phyloP scores from a whole-genome alignment of 2,888 invertebrate species.

The Philopedon plagiatum region DNA sequence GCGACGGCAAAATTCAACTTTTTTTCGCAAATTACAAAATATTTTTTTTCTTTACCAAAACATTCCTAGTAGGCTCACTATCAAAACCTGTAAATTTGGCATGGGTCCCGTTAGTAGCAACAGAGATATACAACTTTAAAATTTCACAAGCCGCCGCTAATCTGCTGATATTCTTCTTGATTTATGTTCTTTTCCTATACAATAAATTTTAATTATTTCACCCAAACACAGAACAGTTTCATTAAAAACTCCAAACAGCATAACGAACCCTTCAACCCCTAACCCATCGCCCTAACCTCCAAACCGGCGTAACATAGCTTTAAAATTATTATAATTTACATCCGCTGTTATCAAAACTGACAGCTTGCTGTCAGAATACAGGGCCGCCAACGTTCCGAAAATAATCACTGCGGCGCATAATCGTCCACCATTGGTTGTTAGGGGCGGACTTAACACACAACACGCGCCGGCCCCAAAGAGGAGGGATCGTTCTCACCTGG shows the following conservation, averaged over 20 bases:
- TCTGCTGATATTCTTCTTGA: neutral
- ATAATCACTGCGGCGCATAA: slow-evolving; percentile 36
- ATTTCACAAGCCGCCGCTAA: no score
- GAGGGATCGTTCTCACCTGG: slow-evolving; percentile 62
- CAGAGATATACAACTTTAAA: no score
- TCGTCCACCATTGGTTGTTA: slow-evolving; percentile 55
- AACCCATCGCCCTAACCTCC: slow-evolving; percentile 14
- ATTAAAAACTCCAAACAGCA: slow-evolving; percentile 23
- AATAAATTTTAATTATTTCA: slow-evolving; percentile 20
- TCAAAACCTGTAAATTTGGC: no score
- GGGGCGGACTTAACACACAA: slow-evolving; percentile 58
- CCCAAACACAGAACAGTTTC: slow-evolving; percentile 20
- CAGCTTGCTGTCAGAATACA: slow-evolving; percentile 44
- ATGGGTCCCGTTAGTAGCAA: no score
- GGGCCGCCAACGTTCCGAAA: slow-evolving; percentile 61
- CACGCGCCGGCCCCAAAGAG: slow-evolving; percentile 52
- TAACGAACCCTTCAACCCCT: slow-evolving; percentile 26
- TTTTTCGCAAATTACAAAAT: no score
- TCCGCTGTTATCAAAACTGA: slow-evolving; percentile 40
- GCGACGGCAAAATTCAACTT: no score
- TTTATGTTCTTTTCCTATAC: neutral
- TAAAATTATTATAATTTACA: slow-evolving; percentile 27
- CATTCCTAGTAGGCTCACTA: no score
- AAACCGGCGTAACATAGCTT: neutral
- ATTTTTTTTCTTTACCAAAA: no score